Evolutionary conservation across 2,113 vertebrate species (phyloP).

Genomic region (Leptocoma aspasia): DNA sequence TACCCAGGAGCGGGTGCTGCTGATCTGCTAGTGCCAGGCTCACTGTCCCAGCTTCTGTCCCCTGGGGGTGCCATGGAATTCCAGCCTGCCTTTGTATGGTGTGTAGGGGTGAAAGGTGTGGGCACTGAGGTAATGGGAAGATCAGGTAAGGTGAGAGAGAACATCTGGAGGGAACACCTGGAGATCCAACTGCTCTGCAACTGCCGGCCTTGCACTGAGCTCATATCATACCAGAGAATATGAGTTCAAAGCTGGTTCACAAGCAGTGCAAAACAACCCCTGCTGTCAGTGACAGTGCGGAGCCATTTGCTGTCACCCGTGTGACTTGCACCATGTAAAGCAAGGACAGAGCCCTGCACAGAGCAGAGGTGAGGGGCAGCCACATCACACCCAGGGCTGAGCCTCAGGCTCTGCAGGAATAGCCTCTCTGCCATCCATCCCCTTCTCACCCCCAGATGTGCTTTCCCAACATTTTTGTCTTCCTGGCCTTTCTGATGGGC

Average conservation of each 20-base stretch:
- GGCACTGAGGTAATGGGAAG: background rate
- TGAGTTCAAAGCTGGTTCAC: background rate
- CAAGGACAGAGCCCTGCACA: background rate
- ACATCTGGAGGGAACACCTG: background rate
- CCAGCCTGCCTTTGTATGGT: background rate
- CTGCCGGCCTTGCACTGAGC: background rate
- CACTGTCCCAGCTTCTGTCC: background rate
- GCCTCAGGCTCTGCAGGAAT: background rate
- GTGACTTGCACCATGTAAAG: fast-evolving
- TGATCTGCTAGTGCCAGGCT: background rate
- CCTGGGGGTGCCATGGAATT: too few species aligned
- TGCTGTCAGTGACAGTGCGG: background rate
- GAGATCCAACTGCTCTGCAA: background rate
- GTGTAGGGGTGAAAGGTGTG: background rate
- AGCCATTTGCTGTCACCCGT: background rate
- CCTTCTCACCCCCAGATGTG: background rate
- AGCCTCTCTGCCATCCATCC: background rate
- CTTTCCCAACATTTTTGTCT: background rate
- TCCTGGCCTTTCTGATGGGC: background rate
- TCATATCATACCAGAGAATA: background rate
- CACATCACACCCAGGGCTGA: background rate
- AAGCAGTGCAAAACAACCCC: background rate
- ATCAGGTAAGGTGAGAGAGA: background rate
- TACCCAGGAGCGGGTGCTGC: background rate
- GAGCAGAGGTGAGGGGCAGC: background rate